Percentiles rank a stretch among this genome's conserved stretches.
These are phyloP conservation scores for Oryzaephilus surinamensis DNA, from an alignment of 1,140 invertebrate genomes.

Conservation along the genomic window DNA sequence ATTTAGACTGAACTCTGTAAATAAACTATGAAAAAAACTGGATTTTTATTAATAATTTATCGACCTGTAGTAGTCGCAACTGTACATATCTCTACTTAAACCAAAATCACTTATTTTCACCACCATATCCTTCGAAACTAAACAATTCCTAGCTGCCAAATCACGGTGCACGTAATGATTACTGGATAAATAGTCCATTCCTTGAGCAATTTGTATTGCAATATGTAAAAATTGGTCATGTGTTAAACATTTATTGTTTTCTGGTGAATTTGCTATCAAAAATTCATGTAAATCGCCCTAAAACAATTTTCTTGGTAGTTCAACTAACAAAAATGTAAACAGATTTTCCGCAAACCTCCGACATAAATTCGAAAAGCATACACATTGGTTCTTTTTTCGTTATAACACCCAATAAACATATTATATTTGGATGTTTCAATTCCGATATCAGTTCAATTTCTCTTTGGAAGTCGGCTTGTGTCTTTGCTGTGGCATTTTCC, in stretches of 20 bases:
- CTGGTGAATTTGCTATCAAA: constrained; percentile 79
- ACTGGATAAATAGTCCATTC: constrained; percentile 91
- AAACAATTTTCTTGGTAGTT: constrained; percentile 19
- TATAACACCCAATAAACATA: constrained; percentile 87
- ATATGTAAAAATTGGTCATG: constrained; percentile 75
- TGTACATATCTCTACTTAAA: constrained; percentile 84
- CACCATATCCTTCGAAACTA: constrained; percentile 85
- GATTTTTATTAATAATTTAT: constrained; percentile 5
- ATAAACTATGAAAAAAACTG: constrained; percentile 1
- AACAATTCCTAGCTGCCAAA: constrained; percentile 89
- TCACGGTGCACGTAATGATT: constrained; percentile 97
- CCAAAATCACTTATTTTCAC: constrained; percentile 98
- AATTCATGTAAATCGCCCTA: constrained; percentile 92
- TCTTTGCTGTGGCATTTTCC: constrained; percentile 84
- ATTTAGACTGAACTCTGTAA: constrained; percentile 71
- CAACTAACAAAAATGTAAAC: constrained; percentile 2
- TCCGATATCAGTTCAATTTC: constrained; percentile 90
- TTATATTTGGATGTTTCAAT: constrained; percentile 89
- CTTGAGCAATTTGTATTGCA: constrained; percentile 83
- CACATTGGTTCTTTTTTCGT: constrained; percentile 85
- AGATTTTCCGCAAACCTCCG: constrained; percentile 37
- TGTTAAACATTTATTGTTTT: constrained; percentile 61
- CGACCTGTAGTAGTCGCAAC: constrained; percentile 66
- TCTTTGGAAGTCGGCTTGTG: constrained; percentile 80
- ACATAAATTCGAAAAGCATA: constrained; percentile 96